A percentile compares a stretch with the other conserved stretches of the same genome.
phyloP scores from a whole-genome alignment of 2,797 vertebrate genomes.

The Sparus aurata region DNA sequence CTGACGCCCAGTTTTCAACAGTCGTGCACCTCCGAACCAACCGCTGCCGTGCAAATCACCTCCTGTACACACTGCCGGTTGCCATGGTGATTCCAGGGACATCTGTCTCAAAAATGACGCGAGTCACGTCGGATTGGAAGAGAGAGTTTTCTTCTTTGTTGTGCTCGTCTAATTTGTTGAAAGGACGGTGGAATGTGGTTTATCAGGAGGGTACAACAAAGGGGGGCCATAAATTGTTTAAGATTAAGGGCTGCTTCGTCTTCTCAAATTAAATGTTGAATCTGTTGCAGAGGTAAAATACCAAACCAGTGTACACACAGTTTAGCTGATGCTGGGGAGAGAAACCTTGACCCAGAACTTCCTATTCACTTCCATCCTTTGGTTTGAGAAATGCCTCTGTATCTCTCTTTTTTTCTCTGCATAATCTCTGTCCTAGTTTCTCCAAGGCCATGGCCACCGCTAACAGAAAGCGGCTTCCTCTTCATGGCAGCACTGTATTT shows the following conservation, averaged over 20 bases:
- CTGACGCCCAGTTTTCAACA: constrained; percentile 51
- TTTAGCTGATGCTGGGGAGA: not conserved
- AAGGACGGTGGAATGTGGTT: constrained; percentile 17
- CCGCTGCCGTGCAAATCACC: constrained; percentile 62
- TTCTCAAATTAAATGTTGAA: not conserved
- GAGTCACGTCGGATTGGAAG: constrained; percentile 66
- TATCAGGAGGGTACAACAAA: constrained; percentile 7
- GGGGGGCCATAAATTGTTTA: not conserved
- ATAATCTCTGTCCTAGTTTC: constrained; percentile 25
- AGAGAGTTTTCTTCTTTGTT: constrained; percentile 35
- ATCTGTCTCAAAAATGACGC: constrained; percentile 69
- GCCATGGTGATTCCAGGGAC: constrained; percentile 80
- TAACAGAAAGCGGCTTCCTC: not conserved
- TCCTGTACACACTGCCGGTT: constrained; percentile 72
- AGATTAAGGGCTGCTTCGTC: not conserved
- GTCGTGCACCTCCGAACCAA: constrained; percentile 53
- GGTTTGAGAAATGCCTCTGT: constrained; percentile 10
- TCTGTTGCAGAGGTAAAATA: not conserved
- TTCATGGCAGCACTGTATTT: not conserved
- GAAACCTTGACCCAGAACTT: constrained; percentile 25
- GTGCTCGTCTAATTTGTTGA: not conserved
- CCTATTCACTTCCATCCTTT: constrained; percentile 9
- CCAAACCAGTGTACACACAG: not conserved
- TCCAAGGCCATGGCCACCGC: constrained; percentile 23
- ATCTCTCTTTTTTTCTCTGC: not conserved